These are phyloP conservation scores for Pristis pectinata DNA, from an alignment of 2,797 vertebrate species.

Conservation along the genomic window DNA sequence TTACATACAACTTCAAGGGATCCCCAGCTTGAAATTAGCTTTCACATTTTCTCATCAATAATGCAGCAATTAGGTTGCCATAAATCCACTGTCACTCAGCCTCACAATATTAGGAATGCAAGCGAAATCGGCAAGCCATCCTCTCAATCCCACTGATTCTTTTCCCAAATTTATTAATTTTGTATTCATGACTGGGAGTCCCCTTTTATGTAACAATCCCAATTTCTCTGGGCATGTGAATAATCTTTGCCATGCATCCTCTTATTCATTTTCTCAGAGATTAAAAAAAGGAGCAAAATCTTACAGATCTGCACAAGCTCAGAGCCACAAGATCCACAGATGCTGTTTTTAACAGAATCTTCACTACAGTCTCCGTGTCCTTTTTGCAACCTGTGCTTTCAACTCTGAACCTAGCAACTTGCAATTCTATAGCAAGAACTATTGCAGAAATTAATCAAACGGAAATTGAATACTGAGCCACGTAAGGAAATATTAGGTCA, in stretches of 20 bases:
- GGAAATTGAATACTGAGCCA: too few species aligned
- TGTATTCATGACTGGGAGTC: background rate
- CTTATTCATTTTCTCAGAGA: background rate
- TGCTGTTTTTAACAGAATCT: background rate
- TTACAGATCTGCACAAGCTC: background rate
- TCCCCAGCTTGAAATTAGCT: background rate
- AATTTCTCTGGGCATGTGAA: background rate
- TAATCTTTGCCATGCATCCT: background rate
- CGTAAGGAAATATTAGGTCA: too few species aligned
- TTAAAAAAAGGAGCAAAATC: too few species aligned
- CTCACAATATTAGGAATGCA: background rate
- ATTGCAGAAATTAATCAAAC: too few species aligned
- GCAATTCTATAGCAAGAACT: too few species aligned
- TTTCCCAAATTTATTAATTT: background rate
- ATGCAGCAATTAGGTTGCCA: background rate
- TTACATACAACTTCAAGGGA: too few species aligned
- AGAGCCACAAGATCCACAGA: background rate
- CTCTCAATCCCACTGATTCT: background rate
- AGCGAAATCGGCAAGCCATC: background rate
- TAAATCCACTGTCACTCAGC: background rate
- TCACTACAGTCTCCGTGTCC: background rate
- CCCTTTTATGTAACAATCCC: background rate
- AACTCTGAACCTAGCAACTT: too few species aligned
- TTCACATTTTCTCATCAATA: slow-evolving; percentile 9
- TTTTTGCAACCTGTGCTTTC: background rate